Base-by-base conservation (phyloP, 2,113 vertebrate species). In the Cephalophus harveyi region DNA sequence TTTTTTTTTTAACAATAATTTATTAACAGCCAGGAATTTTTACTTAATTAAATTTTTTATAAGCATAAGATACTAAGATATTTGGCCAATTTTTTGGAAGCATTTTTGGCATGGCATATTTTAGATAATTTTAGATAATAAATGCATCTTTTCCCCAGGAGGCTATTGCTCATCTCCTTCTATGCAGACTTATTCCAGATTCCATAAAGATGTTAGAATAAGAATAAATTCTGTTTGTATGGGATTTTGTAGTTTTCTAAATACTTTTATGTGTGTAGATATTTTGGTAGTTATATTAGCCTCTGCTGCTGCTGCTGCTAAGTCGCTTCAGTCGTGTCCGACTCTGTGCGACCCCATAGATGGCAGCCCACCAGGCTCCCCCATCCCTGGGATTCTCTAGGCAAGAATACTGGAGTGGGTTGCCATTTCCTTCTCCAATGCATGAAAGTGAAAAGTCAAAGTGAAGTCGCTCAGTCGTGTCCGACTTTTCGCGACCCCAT, bases 11-110 rank as follows among this genome's bases (percentile, higher is more conserved):
- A 43, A 76, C 23, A 76, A 64, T 79, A 87, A 91, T 89, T 96
- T 48, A 15, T 93, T 96, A 93, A 82, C 8, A 84, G 7, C 30
- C 5, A 50, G 16, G 5, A 74, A 59, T 74, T 86, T 43, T 92
- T 36, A 94, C 19, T 92, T 93, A 88, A 23, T 40, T 6, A 94
- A 79, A 81, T 91, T 96, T 97, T 40, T 92, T 12, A 94, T 86
- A 82, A 87, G 21, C 19, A 82, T 92, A 85, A 95, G 30, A 74
- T 74, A 4, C 57, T 62, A 91, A 95, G 52, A 86, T 86, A 57
- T 86, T 87, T 92, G 85, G 13, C 27, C 43, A 84, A 46, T 54
- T 30, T 94, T 92, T 93, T 33, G 6, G 1, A 81, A 19, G 11
- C 25, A 27, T 48, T 64, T 86, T 96, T 92, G 13, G 28, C 59